phyloP scores from a whole-genome alignment of 2,888 invertebrate species.

The Drosophila nigricruria region DNA sequence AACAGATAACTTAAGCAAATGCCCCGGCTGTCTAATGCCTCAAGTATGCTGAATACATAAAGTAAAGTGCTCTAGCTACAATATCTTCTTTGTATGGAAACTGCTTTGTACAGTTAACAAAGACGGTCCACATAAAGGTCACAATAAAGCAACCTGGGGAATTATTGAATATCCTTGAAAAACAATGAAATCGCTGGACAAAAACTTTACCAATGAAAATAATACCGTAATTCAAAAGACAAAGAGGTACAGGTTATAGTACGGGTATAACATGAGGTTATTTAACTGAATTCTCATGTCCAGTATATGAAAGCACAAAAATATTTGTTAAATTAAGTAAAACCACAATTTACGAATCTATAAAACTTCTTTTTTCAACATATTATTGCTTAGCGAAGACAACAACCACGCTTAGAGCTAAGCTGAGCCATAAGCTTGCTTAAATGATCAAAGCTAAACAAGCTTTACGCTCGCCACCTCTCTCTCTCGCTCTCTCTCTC shows the following conservation, averaged over 20 bases:
- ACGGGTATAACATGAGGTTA: too few species aligned
- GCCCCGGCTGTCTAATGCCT: conserved; percentile 20
- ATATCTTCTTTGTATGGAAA: neutral
- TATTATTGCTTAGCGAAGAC: conserved; percentile 5
- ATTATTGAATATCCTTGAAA: neutral
- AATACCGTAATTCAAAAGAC: too few species aligned
- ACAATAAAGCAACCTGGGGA: neutral
- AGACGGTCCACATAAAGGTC: neutral
- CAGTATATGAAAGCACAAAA: too few species aligned
- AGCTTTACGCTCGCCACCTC: neutral
- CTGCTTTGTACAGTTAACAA: conserved; percentile 6
- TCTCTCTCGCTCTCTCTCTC: neutral
- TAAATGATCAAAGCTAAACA: neutral
- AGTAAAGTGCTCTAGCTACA: neutral
- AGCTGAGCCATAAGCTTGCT: neutral
- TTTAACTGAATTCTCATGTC: too few species aligned
- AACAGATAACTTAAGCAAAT: conserved; percentile 28
- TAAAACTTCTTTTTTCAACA: too few species aligned
- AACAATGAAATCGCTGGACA: neutral
- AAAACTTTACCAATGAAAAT: neutral
- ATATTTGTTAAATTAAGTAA: too few species aligned
- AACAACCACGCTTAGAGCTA: conserved; percentile 3
- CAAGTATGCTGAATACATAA: neutral
- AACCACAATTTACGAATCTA: neutral
- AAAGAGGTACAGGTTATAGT: too few species aligned